Conservation (phyloP, 2,113 vertebrate genomes). For the Lepus americanus region DNA sequence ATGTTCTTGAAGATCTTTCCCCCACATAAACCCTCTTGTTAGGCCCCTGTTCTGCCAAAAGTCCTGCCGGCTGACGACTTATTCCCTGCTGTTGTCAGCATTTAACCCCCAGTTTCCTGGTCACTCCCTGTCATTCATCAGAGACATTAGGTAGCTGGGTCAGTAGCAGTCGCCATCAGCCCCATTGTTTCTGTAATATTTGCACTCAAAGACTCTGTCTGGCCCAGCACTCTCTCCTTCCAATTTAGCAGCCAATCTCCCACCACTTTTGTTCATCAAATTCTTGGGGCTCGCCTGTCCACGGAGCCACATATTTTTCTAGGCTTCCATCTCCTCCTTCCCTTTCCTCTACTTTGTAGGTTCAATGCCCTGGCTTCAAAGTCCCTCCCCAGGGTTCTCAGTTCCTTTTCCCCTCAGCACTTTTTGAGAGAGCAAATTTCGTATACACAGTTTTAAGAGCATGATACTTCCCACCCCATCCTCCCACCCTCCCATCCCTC, state of each 20-base stretch:
- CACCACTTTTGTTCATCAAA: neutral
- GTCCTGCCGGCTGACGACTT: neutral
- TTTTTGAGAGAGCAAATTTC: neutral
- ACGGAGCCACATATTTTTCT: accelerated
- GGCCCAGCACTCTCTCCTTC: neutral
- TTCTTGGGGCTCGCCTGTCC: neutral
- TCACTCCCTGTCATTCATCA: neutral
- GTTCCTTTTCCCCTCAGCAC: neutral
- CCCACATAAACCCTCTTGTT: no score
- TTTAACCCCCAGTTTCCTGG: neutral
- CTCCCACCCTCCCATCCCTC: no score
- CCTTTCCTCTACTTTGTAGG: neutral
- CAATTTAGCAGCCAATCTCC: neutral
- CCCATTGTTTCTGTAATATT: neutral
- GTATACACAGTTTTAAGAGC: no score
- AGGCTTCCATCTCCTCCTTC: accelerated
- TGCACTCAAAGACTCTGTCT: neutral
- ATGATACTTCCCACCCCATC: no score
- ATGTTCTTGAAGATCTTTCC: neutral
- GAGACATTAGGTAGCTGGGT: neutral
- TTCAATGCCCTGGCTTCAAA: accelerated
- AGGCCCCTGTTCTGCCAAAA: neutral
- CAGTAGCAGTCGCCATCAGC: neutral
- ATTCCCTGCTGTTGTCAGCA: neutral
- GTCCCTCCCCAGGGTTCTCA: neutral